These are phyloP conservation scores for Siphonodentalium dalli DNA, from an alignment of 2,888 invertebrate genomes.

Conservation along the genomic window DNA sequence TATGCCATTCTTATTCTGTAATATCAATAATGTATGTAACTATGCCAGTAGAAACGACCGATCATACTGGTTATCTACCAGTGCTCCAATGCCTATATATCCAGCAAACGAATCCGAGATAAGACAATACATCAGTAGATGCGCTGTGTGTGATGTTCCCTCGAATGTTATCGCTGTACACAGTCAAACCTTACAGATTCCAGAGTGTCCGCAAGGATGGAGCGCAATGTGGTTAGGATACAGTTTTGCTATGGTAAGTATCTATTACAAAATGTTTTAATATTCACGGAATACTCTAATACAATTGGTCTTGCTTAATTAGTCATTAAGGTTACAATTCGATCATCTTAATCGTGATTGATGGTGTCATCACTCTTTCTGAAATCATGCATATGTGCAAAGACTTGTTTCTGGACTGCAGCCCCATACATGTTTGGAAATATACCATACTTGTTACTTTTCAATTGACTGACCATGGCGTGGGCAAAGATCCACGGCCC, in stretches of 20 bases:
- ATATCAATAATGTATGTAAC: slow-evolving; percentile 90
- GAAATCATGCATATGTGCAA: too few species aligned
- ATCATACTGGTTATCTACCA: slow-evolving; percentile 96
- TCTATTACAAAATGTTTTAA: neutral
- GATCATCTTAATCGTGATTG: too few species aligned
- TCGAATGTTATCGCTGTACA: slow-evolving; percentile 80
- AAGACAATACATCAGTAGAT: slow-evolving; percentile 88
- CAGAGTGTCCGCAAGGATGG: slow-evolving; percentile 91
- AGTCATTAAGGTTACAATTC: too few species aligned
- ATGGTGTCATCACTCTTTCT: too few species aligned
- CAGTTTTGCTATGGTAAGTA: slow-evolving; percentile 94
- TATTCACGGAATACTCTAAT: too few species aligned
- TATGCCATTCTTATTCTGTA: slow-evolving; percentile 98
- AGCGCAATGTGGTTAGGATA: slow-evolving; percentile 94
- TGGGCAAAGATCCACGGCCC: too few species aligned
- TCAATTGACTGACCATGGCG: too few species aligned
- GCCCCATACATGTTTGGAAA: too few species aligned
- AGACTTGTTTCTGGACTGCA: too few species aligned
- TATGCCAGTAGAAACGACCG: slow-evolving; percentile 95
- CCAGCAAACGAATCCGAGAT: slow-evolving; percentile 87
- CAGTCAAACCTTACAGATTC: slow-evolving; percentile 83
- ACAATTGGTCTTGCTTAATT: too few species aligned
- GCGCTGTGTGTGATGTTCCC: slow-evolving; percentile 91
- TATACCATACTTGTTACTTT: too few species aligned
- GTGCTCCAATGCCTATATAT: slow-evolving; percentile 93